Evolutionary conservation across 2,113 vertebrate species (phyloP).

Genomic region (Etia nguti): DNA sequence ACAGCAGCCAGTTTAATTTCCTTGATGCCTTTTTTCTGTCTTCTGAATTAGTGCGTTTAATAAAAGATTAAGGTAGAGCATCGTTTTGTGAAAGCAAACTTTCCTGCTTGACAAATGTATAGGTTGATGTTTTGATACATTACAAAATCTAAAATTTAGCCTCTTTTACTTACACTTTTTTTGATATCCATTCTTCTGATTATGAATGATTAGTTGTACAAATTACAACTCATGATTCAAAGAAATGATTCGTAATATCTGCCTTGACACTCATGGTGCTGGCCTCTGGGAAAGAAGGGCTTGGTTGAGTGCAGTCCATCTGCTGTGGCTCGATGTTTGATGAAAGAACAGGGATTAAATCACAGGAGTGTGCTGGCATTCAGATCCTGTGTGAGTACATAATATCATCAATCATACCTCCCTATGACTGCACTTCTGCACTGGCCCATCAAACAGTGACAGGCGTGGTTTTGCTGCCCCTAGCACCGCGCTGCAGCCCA

Average conservation of each 20-base stretch:
- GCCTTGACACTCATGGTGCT: neutral
- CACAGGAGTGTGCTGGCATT: slow-evolving; percentile 58
- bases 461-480: slow-evolving; percentile 55
- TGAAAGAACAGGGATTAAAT: slow-evolving; percentile 63
- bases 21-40: neutral
- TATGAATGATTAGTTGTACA: neutral
- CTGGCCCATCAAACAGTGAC: slow-evolving; percentile 64
- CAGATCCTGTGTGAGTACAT: slow-evolving; percentile 57
- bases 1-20: neutral
- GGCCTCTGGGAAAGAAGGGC: slow-evolving; percentile 2
- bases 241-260: slow-evolving; percentile 19
- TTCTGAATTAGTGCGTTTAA: neutral
- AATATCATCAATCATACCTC: slow-evolving; percentile 71
- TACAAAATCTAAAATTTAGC: neutral
- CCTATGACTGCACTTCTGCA: slow-evolving; percentile 48
- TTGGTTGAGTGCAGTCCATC: slow-evolving; percentile 28
- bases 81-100: neutral
- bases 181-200: neutral
- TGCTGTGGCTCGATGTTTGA: slow-evolving; percentile 47
- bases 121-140: neutral
- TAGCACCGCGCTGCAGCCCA: slow-evolving; percentile 49
- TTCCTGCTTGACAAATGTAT: neutral
- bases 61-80: neutral
- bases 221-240: neutral
- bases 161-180: neutral